Conservation (phyloP, 2,797 vertebrate species). For the Poecilia velifera region DNA sequence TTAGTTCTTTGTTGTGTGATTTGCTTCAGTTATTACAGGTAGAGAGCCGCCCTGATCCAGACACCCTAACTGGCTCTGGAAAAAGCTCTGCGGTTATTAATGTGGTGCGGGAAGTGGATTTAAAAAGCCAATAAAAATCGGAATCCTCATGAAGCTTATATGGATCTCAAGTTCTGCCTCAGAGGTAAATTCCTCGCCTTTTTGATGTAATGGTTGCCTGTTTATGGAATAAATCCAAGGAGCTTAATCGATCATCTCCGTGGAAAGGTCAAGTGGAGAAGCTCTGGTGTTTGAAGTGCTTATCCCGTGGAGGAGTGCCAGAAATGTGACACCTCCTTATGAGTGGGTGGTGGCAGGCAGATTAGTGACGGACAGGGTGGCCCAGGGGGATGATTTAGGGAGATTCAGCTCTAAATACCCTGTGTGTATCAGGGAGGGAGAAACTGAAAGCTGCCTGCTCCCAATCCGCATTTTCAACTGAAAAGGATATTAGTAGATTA, state of each 20-base stretch:
- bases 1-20: constrained; percentile 57
- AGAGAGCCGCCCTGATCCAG: constrained; percentile 44
- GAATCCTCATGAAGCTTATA: constrained; percentile 70
- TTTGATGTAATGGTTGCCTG: constrained; percentile 76
- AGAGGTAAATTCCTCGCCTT: constrained; percentile 75
- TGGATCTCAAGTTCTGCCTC: constrained; percentile 75
- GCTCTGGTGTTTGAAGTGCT: constrained; percentile 79
- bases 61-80: constrained; percentile 45
- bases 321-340: constrained; percentile 81
- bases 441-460: constrained; percentile 62
- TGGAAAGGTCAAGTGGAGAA: constrained; percentile 80
- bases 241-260: constrained; percentile 78
- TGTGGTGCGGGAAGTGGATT: constrained; percentile 61
- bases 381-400: constrained; percentile 75
- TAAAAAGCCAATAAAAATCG: constrained; percentile 69
- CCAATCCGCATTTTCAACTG: constrained; percentile 66
- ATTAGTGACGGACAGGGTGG: constrained; percentile 80
- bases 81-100: constrained; percentile 60
- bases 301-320: constrained; percentile 73
- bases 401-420: constrained; percentile 77
- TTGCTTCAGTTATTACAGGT: constrained; percentile 68
- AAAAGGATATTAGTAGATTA: constrained; percentile 75
- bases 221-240: constrained; percentile 79
- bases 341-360: constrained; percentile 69
- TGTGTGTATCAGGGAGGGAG: constrained; percentile 53